Base-by-base conservation (phyloP, 37 sponge, comb jelly and placozoan genomes). In the Axinella damicornis region DNA sequence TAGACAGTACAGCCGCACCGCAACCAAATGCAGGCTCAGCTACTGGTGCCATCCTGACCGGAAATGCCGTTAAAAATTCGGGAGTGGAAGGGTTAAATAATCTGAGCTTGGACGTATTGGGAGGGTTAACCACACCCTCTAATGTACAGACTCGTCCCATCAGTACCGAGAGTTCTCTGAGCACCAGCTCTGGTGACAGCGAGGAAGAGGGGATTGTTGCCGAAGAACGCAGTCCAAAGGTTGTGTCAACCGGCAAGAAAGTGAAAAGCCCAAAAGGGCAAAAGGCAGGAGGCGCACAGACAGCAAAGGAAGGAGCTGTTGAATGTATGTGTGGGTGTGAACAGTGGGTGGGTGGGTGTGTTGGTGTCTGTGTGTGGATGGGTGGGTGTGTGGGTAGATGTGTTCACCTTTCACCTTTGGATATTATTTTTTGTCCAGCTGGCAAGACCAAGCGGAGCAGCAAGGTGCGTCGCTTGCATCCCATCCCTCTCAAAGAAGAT, bases 401-500 rank as follows among this genome's bases (percentile, higher is more conserved):
- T 53, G 30, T 73, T 46, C 40, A 11, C 40, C 53, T 73, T 9
- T 46, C 6, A 46, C 46, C 46, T 46, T 12, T 46, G 4, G 4
- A 46, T 46, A 4, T 46, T 46, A 4, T 9, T 9, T 12, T 46
- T 46, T 46, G 46, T 74, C 36, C 54, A 69, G 71, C 40, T 21
- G 33, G 34, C 39, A 66, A 59, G 65, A 89, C 68, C 38, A 83
- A 72, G 61, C 63, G 78, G 36, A 82, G 79, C 28, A 69, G 84
- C 1, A 73, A 73, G 33, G 89, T 89, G 0, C 72, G 86, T 19
- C 36, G 86, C 28, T 73, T 93, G 16, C 93, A 93, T 57, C 79
- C 89, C 16, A 93, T 93, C 25, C 86, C 93, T 25, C n/a, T 93
- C 38, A 68, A 88, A 30, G 66, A 85, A 20, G 93, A 93, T 55